These are phyloP conservation scores for Aleadryas rufinucha DNA, from an alignment of 2,113 vertebrate genomes.

Conservation along the genomic window DNA sequence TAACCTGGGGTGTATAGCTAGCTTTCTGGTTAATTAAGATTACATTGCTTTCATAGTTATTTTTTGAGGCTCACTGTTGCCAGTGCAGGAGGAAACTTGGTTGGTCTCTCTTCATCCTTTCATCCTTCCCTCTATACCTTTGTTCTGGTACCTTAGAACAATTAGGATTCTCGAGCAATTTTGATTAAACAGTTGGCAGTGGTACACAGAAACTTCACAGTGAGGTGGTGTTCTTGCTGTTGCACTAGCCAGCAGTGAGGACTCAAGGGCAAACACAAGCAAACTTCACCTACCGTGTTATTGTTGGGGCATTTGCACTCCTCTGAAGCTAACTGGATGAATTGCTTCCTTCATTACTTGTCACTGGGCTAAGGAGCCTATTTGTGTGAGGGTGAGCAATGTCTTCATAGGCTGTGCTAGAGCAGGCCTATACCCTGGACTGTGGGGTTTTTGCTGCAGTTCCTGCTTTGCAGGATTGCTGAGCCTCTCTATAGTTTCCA, in stretches of 20 bases:
- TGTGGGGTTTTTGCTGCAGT: not conserved
- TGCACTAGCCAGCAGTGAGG: not conserved
- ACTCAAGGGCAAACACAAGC: not conserved
- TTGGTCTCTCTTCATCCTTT: not conserved
- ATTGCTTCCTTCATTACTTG: not conserved
- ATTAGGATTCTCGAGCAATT: not conserved
- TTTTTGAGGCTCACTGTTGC: not conserved
- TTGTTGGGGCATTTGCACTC: not conserved
- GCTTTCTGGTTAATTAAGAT: not conserved
- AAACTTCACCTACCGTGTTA: rapidly evolving
- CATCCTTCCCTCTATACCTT: not conserved
- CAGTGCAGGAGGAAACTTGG: not conserved
- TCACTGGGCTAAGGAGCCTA: not conserved
- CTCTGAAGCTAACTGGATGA: not conserved
- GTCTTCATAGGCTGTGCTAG: not conserved
- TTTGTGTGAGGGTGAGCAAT: not conserved
- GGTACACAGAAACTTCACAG: not conserved
- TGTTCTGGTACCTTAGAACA: not conserved
- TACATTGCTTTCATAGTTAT: rapidly evolving
- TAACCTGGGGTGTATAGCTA: not conserved
- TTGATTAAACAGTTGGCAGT: not conserved
- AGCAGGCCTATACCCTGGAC: not conserved
- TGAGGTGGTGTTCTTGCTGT: not conserved
- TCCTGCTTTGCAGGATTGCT: not conserved
- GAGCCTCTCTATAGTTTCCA: not conserved